Conservation (phyloP, 2,888 invertebrate genomes). For the Dorcus hopei region DNA sequence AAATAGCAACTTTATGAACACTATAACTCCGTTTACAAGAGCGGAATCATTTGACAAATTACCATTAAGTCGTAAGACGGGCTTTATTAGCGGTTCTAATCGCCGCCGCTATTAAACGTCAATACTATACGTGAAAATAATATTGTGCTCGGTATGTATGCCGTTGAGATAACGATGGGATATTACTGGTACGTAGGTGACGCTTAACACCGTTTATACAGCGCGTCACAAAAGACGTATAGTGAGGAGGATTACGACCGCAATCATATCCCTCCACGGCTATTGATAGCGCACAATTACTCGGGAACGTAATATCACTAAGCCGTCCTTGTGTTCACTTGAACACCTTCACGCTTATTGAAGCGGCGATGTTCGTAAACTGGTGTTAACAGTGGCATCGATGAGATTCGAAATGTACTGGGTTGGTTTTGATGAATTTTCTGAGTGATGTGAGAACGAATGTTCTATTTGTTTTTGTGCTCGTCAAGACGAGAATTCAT, state of each 20-base stretch:
- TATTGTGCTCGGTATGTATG: constrained; percentile 29
- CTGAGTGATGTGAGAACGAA: too few species aligned
- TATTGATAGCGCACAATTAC: constrained; percentile 46
- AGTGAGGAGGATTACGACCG: constrained; percentile 25
- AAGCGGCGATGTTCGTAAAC: constrained; percentile 8
- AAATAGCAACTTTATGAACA: too few species aligned
- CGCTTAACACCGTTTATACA: constrained; percentile 29
- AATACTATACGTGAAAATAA: constrained; percentile 11
- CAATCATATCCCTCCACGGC: constrained; percentile 23
- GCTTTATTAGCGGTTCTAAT: background rate
- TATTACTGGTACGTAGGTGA: constrained; percentile 22
- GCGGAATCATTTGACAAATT: too few species aligned
- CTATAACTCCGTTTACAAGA: too few species aligned
- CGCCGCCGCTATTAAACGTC: background rate
- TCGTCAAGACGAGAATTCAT: too few species aligned
- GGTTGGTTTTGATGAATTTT: too few species aligned
- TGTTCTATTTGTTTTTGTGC: too few species aligned
- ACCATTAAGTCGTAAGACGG: too few species aligned
- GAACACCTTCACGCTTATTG: constrained; percentile 32
- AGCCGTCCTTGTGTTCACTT: constrained; percentile 39
- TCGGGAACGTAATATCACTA: constrained; percentile 46
- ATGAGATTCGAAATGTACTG: background rate
- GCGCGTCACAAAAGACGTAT: constrained; percentile 26
- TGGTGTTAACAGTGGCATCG: background rate
- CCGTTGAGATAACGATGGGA: constrained; percentile 23